Percentiles rank a stretch among this genome's conserved stretches.
Evolutionary conservation across 2,113 vertebrate species (phyloP).

Genomic region (Pampusana beccarii): DNA sequence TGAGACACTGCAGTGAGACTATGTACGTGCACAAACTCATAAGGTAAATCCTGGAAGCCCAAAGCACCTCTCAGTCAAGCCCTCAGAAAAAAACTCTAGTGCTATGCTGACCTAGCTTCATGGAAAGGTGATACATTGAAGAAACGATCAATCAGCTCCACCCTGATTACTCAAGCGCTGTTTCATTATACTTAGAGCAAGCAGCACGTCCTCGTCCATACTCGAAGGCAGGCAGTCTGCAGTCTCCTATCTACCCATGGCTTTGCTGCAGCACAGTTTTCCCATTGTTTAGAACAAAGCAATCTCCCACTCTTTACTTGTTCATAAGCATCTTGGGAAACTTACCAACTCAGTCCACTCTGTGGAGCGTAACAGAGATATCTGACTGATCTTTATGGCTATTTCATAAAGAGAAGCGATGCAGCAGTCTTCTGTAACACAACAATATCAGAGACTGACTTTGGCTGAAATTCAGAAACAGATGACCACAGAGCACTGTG

Average conservation of each 20-base stretch:
- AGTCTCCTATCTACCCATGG: neutral
- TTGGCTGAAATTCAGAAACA: neutral
- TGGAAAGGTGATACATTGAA: neutral
- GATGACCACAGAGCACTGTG: neutral
- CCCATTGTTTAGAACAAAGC: neutral
- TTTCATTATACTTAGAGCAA: neutral
- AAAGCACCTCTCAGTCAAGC: neutral
- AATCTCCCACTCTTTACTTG: neutral
- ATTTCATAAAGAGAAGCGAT: neutral
- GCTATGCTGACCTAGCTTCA: neutral
- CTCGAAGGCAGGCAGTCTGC: neutral
- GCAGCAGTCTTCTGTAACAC: neutral
- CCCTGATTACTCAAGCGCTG: neutral
- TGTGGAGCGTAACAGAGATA: neutral
- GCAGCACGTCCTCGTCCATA: neutral
- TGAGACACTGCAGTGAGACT: neutral
- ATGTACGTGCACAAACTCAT: neutral
- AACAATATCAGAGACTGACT: neutral
- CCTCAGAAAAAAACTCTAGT: neutral
- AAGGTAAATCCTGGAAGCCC: neutral
- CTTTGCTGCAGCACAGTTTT: neutral
- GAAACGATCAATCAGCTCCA: neutral
- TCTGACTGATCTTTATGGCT: neutral
- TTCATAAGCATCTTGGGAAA: neutral
- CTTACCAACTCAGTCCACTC: neutral